Conservation (phyloP, 2,113 vertebrate genomes). For the Sminthopsis crassicaudata region DNA sequence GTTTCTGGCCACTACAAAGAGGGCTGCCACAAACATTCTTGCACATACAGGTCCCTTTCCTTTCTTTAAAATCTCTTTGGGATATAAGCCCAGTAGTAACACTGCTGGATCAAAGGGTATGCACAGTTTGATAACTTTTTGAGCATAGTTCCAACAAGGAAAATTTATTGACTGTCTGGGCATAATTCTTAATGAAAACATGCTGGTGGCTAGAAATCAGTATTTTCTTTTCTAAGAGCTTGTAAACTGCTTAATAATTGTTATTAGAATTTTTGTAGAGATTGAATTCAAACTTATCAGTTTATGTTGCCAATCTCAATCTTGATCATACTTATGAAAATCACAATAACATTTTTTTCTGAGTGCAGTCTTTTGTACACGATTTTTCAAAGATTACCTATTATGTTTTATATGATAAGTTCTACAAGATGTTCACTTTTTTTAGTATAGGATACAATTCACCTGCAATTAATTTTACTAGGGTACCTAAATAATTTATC, state of each 20-base stretch:
- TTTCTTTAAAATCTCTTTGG: too few species aligned
- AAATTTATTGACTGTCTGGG: not conserved
- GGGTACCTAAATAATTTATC: not conserved
- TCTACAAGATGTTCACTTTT: not conserved
- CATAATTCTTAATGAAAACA: not conserved
- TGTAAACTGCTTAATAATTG: not conserved
- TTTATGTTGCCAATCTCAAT: not conserved
- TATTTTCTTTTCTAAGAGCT: not conserved
- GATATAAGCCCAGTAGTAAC: too few species aligned
- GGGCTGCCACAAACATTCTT: too few species aligned
- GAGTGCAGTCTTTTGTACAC: not conserved
- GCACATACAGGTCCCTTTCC: too few species aligned
- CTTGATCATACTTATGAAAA: not conserved
- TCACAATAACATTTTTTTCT: not conserved
- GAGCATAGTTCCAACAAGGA: too few species aligned
- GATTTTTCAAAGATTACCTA: not conserved
- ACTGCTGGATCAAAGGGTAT: too few species aligned
- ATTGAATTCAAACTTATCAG: not conserved
- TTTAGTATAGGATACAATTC: not conserved
- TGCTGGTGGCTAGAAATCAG: not conserved
- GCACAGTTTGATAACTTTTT: too few species aligned
- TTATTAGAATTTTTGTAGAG: not conserved
- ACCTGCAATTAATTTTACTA: not conserved
- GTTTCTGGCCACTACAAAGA: too few species aligned
- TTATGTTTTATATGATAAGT: not conserved